Base-by-base conservation (phyloP, 2,888 invertebrate genomes). In the Drosophila histrio region DNA sequence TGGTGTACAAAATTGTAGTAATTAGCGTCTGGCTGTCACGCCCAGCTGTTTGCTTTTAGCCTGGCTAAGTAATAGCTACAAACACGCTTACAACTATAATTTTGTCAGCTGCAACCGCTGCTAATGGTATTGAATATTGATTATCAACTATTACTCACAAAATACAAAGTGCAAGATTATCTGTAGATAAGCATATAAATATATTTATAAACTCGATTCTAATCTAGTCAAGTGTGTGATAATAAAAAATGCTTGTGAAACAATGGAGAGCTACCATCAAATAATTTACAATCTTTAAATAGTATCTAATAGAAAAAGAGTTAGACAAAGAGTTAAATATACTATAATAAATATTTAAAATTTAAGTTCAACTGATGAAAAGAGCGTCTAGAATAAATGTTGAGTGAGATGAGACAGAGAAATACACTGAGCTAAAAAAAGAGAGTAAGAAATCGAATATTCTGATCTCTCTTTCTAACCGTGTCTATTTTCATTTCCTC, bases 1-100 rank as follows among this genome's bases (percentile, higher is more conserved):
- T 41, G 49, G 38, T 52, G 57, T 11, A 47, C 75, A 32, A 81
- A 81, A 84, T 74, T 64, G 62, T 50, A 52, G 71, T 71, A 81
- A 81, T 81, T 81, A 81, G 65, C 79, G 63, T 47, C 56, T 36
- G 58, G 39, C 24, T 34, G 24, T 24, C 38, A 41, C 26, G 39
- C 15, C 36, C 32, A 32, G 24, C 43, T 47, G 50, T 26, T 63
- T 53, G 56, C 26, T 68, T 39, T 50, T 46, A 34, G 44, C 47
- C 36, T 15, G 44, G 26, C 19, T 21, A 38, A 36, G 19, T 26
- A 47, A 47, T 46, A 61, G 46, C 60, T 28, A 41, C 54, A 59
- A 65, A 61, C 58, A 65, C 36, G 64, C 24, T 34, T 72, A 60
- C 59, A 69, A 64, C 59, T 39, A 66, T 32, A 24, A 50, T 52